Percentiles rank a stretch among this genome's conserved stretches.
These are phyloP conservation scores for Anagrus nilaparvatae DNA, from an alignment of 1,140 invertebrate species.

Conservation along the genomic window DNA sequence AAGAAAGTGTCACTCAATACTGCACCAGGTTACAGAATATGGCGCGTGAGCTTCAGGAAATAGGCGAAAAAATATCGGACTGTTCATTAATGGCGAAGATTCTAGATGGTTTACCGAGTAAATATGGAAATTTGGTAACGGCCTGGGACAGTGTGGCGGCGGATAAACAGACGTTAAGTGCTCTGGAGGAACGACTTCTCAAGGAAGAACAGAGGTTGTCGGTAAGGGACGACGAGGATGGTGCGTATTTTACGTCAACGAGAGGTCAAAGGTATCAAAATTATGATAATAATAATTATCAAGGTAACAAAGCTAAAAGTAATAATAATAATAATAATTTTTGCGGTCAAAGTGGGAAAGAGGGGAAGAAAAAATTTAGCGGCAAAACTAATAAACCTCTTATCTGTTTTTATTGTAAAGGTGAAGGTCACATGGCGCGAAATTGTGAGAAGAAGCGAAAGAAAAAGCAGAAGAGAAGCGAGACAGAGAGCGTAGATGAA, in stretches of 20 bases:
- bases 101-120: slow-evolving; percentile 10
- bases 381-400: no score
- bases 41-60: slow-evolving; percentile 9
- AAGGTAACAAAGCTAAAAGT: no score
- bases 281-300: no score
- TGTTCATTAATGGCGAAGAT: slow-evolving; percentile 13
- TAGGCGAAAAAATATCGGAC: slow-evolving; percentile 9
- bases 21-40: slow-evolving; percentile 15
- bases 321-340: no score
- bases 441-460: neutral
- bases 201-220: slow-evolving; percentile 1
- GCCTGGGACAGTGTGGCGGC: slow-evolving; percentile 8
- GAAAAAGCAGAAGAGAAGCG: neutral
- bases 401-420: no score
- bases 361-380: no score
- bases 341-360: no score
- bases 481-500: neutral
- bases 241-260: no score
- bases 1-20: slow-evolving; percentile 15
- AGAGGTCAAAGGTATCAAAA: no score
- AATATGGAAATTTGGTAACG: slow-evolving; percentile 6
- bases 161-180: neutral
- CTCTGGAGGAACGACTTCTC: neutral
- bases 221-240: slow-evolving; percentile 7
- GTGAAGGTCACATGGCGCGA: neutral